phyloP scores from a whole-genome alignment of 2,113 vertebrate species.

The Calonectris borealis region DNA sequence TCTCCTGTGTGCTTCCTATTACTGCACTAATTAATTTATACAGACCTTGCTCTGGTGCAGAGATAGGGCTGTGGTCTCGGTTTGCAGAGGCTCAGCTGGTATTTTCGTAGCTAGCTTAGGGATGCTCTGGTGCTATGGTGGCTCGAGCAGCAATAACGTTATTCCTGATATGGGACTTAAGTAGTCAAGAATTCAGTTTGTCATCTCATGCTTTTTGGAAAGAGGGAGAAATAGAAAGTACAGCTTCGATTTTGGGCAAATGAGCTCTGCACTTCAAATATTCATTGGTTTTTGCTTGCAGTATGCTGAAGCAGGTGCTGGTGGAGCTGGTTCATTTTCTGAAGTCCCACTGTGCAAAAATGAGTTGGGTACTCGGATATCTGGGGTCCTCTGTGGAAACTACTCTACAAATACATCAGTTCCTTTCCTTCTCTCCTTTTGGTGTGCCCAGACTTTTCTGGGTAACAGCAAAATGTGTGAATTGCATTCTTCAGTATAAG shows the following conservation, averaged over 20 bases:
- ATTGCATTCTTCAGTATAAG: neutral
- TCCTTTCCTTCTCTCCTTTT: neutral
- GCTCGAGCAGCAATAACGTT: neutral
- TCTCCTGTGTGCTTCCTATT: neutral
- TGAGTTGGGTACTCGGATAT: neutral
- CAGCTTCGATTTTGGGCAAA: neutral
- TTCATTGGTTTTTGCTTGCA: neutral
- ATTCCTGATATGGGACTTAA: neutral
- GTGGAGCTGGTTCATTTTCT: neutral
- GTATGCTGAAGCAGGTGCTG: neutral
- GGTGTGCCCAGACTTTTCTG: neutral
- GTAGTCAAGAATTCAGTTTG: neutral
- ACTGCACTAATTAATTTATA: neutral
- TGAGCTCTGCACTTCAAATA: neutral
- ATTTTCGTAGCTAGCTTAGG: neutral
- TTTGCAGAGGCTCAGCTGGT: neutral
- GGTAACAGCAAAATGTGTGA: neutral
- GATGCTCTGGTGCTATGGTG: neutral
- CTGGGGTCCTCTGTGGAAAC: neutral
- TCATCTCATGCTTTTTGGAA: neutral
- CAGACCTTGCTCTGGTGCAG: neutral
- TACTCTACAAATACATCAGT: neutral
- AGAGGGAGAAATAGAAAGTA: neutral
- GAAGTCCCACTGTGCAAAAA: neutral
- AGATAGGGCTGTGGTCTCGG: neutral